phyloP scores from a whole-genome alignment of 2,888 invertebrate genomes.

The Arctia plantaginis region DNA sequence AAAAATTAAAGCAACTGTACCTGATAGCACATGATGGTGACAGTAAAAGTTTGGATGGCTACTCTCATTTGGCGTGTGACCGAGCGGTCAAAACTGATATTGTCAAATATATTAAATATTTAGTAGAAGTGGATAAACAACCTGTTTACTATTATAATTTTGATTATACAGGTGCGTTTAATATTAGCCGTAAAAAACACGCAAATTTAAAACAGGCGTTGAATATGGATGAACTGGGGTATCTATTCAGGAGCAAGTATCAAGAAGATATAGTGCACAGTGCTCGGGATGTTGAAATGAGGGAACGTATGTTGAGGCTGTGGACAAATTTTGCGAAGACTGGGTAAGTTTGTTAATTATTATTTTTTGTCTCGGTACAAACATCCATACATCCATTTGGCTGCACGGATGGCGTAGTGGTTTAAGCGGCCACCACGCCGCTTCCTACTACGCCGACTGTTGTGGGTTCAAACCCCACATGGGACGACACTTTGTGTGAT shows the following conservation, averaged over 20 bases:
- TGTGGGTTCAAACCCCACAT: too few relatives aligned
- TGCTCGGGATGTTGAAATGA: slow-evolving; percentile 72
- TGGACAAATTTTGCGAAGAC: slow-evolving; percentile 83
- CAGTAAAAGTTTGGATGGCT: background rate
- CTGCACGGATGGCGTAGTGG: too few relatives aligned
- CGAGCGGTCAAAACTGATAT: slow-evolving; percentile 65
- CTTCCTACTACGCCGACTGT: too few relatives aligned
- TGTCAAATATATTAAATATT: slow-evolving; percentile 72
- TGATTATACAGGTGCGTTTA: slow-evolving; percentile 68
- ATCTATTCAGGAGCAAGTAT: slow-evolving; percentile 72
- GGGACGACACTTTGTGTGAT: too few relatives aligned
- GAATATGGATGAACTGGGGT: slow-evolving; percentile 77
- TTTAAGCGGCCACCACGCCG: too few relatives aligned
- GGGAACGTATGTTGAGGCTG: slow-evolving; percentile 76
- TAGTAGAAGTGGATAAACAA: slow-evolving; percentile 69
- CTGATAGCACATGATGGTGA: slow-evolving; percentile 63
- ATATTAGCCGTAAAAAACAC: background rate
- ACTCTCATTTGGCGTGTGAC: slow-evolving; percentile 71
- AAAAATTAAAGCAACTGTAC: slow-evolving; percentile 69
- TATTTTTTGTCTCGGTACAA: too few relatives aligned
- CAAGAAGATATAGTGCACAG: slow-evolving; percentile 70
- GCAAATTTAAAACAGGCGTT: slow-evolving; percentile 64
- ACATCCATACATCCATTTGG: too few relatives aligned
- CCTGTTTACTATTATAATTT: slow-evolving; percentile 79
- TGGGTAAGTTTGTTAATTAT: slow-evolving; percentile 72